phyloP scores from a whole-genome alignment of 2,113 vertebrate genomes.

The Amphiprion ocellaris region DNA sequence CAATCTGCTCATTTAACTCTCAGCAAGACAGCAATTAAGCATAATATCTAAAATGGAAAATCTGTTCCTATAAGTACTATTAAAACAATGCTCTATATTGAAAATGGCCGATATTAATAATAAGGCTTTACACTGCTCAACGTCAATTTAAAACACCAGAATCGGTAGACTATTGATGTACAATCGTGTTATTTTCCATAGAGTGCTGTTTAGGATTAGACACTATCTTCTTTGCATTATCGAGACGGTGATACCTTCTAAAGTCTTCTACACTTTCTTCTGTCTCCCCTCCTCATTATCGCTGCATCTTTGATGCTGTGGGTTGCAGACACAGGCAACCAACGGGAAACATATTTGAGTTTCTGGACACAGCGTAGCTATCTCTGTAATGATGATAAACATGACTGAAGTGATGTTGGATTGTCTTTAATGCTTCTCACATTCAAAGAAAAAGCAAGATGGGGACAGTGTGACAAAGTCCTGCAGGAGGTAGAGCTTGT shows the following conservation, averaged over 20 bases:
- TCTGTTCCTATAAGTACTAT: conserved; percentile 6
- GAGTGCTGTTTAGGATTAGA: not conserved
- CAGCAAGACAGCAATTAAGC: not conserved
- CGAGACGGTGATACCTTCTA: conserved; percentile 19
- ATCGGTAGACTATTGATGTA: not conserved
- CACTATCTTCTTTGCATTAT: conserved; percentile 12
- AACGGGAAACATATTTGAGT: conserved; percentile 34
- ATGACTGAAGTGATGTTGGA: conserved; percentile 50
- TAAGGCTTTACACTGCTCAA: not conserved
- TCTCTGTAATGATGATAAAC: conserved; percentile 65
- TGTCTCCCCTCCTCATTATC: conserved; percentile 53
- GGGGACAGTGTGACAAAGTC: conserved; percentile 41
- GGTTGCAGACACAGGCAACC: conserved; percentile 33
- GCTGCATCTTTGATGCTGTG: conserved; percentile 45
- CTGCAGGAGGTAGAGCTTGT: conserved; percentile 31
- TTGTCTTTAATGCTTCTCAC: conserved; percentile 56
- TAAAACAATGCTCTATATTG: not conserved
- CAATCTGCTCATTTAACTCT: conserved; percentile 15
- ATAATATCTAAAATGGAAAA: not conserved
- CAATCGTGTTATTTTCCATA: conserved; percentile 6
- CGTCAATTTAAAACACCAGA: not conserved
- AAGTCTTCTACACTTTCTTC: conserved; percentile 11
- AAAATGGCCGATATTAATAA: conserved; percentile 8
- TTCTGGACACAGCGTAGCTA: conserved; percentile 24
- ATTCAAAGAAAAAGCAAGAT: conserved; percentile 50